These are phyloP conservation scores for Heliconius himera DNA, from an alignment of 1,140 invertebrate species.

Conservation along the genomic window DNA sequence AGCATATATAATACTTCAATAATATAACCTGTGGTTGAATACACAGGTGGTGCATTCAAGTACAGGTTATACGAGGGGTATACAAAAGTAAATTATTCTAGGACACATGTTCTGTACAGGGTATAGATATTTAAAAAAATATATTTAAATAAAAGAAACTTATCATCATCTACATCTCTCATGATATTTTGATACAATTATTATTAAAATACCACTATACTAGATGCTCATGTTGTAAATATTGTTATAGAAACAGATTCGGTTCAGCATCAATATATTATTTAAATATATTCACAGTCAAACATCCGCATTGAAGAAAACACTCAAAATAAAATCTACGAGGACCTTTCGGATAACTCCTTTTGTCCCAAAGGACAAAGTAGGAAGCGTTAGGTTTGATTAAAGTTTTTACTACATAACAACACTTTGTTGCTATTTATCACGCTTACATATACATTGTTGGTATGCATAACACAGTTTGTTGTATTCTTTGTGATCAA, in stretches of 20 bases:
- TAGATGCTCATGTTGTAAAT: background rate
- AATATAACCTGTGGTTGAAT: too few relatives aligned
- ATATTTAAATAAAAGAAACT: too few relatives aligned
- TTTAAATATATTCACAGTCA: conserved; percentile 61
- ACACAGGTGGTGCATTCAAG: too few relatives aligned
- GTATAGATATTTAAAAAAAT: too few relatives aligned
- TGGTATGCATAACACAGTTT: background rate
- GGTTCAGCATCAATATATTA: conserved; percentile 47
- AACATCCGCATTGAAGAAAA: conserved; percentile 49
- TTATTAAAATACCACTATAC: too few relatives aligned
- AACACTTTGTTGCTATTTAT: conserved; percentile 48
- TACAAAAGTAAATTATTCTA: too few relatives aligned
- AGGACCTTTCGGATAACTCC: conserved; percentile 52
- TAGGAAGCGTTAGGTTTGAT: conserved; percentile 56
- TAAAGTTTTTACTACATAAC: conserved; percentile 56
- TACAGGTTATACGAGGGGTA: too few relatives aligned
- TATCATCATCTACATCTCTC: too few relatives aligned
- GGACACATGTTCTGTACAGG: too few relatives aligned
- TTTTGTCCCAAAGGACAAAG: conserved; percentile 50
- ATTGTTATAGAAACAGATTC: background rate
- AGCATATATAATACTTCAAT: too few relatives aligned
- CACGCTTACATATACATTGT: conserved; percentile 35
- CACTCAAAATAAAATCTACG: conserved; percentile 59
- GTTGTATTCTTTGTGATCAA: background rate
- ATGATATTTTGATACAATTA: too few relatives aligned